Base-by-base conservation (phyloP, 2,797 vertebrate species). In the Neomorphus geoffroyi region DNA sequence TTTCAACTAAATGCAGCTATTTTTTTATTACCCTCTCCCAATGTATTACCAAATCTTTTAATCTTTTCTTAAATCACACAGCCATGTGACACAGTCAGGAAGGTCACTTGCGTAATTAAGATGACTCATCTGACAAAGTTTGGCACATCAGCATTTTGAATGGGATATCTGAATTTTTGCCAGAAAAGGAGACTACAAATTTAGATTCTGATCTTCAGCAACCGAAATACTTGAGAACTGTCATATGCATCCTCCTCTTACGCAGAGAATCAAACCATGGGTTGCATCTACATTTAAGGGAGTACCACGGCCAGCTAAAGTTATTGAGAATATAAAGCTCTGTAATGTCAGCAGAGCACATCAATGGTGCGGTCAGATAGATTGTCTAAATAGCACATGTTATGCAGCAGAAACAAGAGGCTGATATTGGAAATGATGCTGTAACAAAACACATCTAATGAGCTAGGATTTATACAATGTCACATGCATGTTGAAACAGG, bases 371-470 rank as follows among this genome's bases (percentile, higher is more conserved):
- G 77, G 71, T 23, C 46, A 75, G 30, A 53, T 5, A 58, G 46
- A 33, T 86, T 35, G n/a, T 53, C 50, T 85, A 35, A 88, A 73
- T 41, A 83, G 80, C 32, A 51, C 56, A 67, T 73, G 77, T 45
- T 87, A 64, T 46, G 51, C 37, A 94, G 88, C n/a, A 88, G 82
- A 91, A 90, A 80, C 51, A 85, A 41, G 67, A 93, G 67, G 17
- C 53, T 92, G 62, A 45, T 33, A 43, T 16, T 35, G 23, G 75
- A 89, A 83, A 64, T 19, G 50, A 72, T 62, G 45, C 39, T 82
- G 37, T 32, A 92, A 74, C 71, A 95, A 71, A 95, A 48, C 10
- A 50, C 60, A 79, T 51, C 43, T 94, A 96, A 95, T 94, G 66
- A 96, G 64, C 57, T 54, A 51, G 77, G 91, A 79, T 93, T 94